Evolutionary conservation across 2,888 invertebrate species (phyloP).

Genomic region (Tridacna crocea): DNA sequence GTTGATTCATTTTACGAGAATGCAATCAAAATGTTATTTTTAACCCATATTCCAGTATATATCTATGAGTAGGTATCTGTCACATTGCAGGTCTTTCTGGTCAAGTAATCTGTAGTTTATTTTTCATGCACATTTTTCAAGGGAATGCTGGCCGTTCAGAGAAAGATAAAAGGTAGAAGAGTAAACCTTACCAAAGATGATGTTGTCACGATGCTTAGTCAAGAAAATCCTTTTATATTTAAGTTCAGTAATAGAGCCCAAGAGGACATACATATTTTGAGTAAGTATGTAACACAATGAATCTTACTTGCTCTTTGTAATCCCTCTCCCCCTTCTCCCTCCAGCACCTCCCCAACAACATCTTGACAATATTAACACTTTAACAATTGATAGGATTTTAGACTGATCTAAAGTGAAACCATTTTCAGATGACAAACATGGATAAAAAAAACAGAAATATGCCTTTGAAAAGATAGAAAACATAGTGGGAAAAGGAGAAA

Average conservation of each 20-base stretch:
- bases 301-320: no score
- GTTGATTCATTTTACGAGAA: no score
- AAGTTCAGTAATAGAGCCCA: conserved; percentile 89
- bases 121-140: conserved; percentile 35
- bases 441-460: background rate
- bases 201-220: conserved; percentile 90
- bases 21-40: no score
- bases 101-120: background rate
- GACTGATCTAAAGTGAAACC: no score
- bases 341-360: no score
- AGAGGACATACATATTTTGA: conserved; percentile 80
- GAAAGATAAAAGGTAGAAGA: conserved; percentile 86
- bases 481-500: background rate
- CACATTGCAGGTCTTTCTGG: background rate
- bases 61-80: background rate
- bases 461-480: background rate
- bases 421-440: no score
- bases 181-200: conserved; percentile 90
- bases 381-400: no score
- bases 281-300: conserved; percentile 42
- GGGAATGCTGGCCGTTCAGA: conserved; percentile 68
- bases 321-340: no score
- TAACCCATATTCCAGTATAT: no score
- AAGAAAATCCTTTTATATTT: conserved; percentile 91
- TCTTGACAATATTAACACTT: no score